These are phyloP conservation scores for Hymenochirus boettgeri DNA, from an alignment of 2,113 vertebrate species.

Conservation along the genomic window DNA sequence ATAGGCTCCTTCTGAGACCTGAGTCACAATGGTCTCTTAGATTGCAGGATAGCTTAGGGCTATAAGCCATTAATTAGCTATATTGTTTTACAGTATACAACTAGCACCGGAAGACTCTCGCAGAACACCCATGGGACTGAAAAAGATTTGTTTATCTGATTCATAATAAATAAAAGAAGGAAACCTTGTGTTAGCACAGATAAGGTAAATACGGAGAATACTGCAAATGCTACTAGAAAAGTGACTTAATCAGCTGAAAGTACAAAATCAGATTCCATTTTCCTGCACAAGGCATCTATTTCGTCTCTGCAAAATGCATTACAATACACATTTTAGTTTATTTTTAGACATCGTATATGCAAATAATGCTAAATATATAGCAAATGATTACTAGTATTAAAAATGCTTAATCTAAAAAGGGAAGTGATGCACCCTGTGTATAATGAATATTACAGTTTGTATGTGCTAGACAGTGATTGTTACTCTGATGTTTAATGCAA, in stretches of 20 bases:
- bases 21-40: constrained; percentile 34
- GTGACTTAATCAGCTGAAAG: background rate
- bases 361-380: no score
- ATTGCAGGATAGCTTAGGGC: constrained; percentile 38
- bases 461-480: no score
- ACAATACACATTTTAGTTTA: background rate
- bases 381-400: no score
- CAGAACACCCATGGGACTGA: constrained; percentile 36
- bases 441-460: no score
- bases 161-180: background rate
- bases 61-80: constrained; percentile 43
- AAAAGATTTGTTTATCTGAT: background rate
- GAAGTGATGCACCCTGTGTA: no score
- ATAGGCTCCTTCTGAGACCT: constrained; percentile 33
- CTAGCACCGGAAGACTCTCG: constrained; percentile 31
- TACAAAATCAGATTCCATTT: background rate
- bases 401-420: no score
- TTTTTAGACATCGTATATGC: no score
- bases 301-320: background rate
- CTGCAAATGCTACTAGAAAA: background rate
- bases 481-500: no score
- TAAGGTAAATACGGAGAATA: background rate
- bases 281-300: background rate
- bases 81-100: constrained; percentile 43
- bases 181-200: background rate